Base-by-base conservation (phyloP, 2,113 vertebrate species). In the Gymnarchus niloticus region DNA sequence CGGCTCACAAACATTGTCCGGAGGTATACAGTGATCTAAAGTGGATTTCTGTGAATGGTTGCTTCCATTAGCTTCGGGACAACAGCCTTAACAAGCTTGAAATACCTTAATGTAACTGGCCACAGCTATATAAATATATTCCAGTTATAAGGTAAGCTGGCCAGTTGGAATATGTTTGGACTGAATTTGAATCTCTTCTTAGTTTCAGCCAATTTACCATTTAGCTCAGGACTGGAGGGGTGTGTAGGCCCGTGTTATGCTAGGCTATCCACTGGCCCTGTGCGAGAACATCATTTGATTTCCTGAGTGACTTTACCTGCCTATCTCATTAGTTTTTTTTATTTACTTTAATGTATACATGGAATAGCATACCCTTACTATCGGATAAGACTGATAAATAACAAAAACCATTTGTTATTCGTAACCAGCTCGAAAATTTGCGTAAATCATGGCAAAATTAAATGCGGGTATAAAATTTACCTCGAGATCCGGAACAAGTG, bases 11-110 rank as follows among this genome's bases (percentile, higher is more conserved):
- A n/a, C n/a, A n/a, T n/a, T n/a, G n/a, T n/a, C n/a, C n/a, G n/a
- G n/a, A n/a, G n/a, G n/a, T n/a, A n/a, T n/a, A n/a, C n/a, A n/a
- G 91, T 94, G 95, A 93, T 95, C 95, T 96, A 93, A 96, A 94
- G 96, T 95, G 21, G 77, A 81, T 95, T 95, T 95, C 95, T 94
- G 96, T 94, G 88, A 92, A 91, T 92, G 95, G 94, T 93, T 93
- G 91, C 94, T 95, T 93, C 93, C 93, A 92, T 95, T 91, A 93
- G 93, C 89, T 90, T 89, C 88, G 89, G 89, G 92, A 90, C 89
- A 92, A 93, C 91, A 81, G 44, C 77, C 77, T 5, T 10, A 82
- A 51, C 21, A 10, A 82, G 51, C 9, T 1, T 19, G 48, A 54
- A 82, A 54, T 7, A 19, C 51, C 80, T 28, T 37, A 12, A 10